Evolutionary conservation across 2,113 vertebrate species (phyloP).

Genomic region (Cynocephalus volans): DNA sequence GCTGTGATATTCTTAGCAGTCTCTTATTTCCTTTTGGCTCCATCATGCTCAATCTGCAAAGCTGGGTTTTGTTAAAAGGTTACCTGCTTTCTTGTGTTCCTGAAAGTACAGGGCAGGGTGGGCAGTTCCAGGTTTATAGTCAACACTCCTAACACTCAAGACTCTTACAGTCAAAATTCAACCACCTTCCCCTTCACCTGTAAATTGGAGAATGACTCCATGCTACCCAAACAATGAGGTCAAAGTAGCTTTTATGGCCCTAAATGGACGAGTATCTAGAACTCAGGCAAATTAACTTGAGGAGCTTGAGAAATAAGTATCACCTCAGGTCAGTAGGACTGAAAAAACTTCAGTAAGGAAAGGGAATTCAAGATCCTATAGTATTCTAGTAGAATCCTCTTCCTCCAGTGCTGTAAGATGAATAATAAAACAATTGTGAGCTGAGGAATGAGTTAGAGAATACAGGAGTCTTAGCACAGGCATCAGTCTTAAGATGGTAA

Average conservation of each 20-base stretch:
- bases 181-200: background rate
- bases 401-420: background rate
- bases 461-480: background rate
- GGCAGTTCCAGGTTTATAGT: background rate
- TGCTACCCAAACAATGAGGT: background rate
- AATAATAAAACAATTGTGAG: background rate
- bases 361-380: background rate
- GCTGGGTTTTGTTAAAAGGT: background rate
- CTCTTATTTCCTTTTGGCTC: background rate
- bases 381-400: background rate
- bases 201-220: background rate
- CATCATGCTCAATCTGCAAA: background rate
- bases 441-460: background rate
- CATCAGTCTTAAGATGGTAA: background rate
- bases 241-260: background rate
- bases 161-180: background rate
- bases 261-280: background rate
- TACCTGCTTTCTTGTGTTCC: background rate
- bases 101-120: background rate
- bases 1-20: background rate
- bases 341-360: background rate
- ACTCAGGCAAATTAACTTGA: background rate
- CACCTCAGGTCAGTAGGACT: background rate
- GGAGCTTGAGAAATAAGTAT: background rate
- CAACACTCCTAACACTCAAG: background rate